phyloP scores from a whole-genome alignment of 2,797 vertebrate genomes.

The Microcaecilia unicolor region DNA sequence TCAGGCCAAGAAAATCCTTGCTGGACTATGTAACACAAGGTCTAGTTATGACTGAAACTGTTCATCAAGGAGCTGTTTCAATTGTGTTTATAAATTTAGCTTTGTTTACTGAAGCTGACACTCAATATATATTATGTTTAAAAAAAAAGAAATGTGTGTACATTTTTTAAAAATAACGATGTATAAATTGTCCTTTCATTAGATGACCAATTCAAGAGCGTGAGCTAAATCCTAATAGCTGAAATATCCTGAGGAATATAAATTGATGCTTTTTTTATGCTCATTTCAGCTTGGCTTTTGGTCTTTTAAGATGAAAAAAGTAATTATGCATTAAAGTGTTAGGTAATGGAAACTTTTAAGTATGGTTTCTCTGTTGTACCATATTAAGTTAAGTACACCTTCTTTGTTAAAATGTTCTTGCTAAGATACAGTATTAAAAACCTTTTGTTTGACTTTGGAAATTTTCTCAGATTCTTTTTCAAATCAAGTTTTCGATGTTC shows the following conservation, averaged over 20 bases:
- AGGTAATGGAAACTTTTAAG: slow-evolving; percentile 56
- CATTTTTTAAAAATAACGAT: slow-evolving; percentile 57
- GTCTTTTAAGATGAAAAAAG: slow-evolving; percentile 50
- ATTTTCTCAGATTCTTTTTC: slow-evolving; percentile 24
- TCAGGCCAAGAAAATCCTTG: slow-evolving; percentile 37
- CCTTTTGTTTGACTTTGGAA: slow-evolving; percentile 64
- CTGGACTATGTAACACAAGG: slow-evolving; percentile 41
- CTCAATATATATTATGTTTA: slow-evolving; percentile 55
- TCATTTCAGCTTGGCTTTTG: slow-evolving; percentile 54
- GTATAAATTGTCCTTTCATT: slow-evolving; percentile 58
- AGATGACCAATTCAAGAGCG: slow-evolving; percentile 46
- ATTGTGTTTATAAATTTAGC: slow-evolving; percentile 59
- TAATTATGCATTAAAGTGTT: slow-evolving; percentile 54
- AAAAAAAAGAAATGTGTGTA: slow-evolving; percentile 53
- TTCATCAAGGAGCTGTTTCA: slow-evolving; percentile 50
- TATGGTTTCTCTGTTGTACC: slow-evolving; percentile 65
- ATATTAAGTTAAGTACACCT: slow-evolving; percentile 69
- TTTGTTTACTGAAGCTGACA: slow-evolving; percentile 60
- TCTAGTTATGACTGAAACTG: slow-evolving; percentile 51
- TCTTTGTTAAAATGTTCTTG: slow-evolving; percentile 77
- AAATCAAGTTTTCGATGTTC: too few relatives aligned
- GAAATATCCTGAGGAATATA: slow-evolving; percentile 40
- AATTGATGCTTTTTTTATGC: slow-evolving; percentile 46
- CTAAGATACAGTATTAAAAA: slow-evolving; percentile 74
- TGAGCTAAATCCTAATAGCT: slow-evolving; percentile 38